Percentiles rank a stretch among this genome's conserved stretches.
phyloP scores from a whole-genome alignment of 2,888 invertebrate species.

The Thumatha senex region DNA sequence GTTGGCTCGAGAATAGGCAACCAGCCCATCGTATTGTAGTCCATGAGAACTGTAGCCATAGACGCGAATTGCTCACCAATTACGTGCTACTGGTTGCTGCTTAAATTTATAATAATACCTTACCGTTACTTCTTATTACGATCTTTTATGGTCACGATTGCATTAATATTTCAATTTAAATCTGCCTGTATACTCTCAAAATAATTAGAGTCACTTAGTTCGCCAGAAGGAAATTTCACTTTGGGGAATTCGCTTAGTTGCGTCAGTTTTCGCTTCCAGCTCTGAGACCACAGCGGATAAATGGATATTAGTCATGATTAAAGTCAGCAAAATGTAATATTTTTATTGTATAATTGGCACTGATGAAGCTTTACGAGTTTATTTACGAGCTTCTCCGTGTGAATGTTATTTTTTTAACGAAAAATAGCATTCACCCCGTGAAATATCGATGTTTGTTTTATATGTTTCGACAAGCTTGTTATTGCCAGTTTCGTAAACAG shows the following conservation, averaged over 20 bases:
- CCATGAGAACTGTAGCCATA: constrained; percentile 53
- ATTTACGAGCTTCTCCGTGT: constrained; percentile 64
- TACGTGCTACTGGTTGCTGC: constrained; percentile 33
- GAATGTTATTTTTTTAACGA: constrained; percentile 58
- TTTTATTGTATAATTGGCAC: no score
- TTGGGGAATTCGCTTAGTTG: constrained; percentile 31
- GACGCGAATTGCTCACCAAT: constrained; percentile 42
- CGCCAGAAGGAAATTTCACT: constrained; percentile 26
- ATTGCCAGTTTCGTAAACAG: constrained; percentile 59
- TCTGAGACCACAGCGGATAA: constrained; percentile 40
- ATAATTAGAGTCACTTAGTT: constrained; percentile 6
- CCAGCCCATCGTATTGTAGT: constrained; percentile 50
- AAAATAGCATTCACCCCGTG: constrained; percentile 54
- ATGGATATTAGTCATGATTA: constrained; percentile 68
- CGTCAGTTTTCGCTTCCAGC: constrained; percentile 36
- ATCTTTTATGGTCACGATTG: constrained; percentile 30
- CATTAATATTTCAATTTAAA: constrained; percentile 15
- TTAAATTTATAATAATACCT: constrained; percentile 41
- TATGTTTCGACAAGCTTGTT: constrained; percentile 54
- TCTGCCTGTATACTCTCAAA: constrained; percentile 13
- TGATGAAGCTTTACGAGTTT: constrained; percentile 63
- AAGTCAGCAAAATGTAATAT: constrained; percentile 66
- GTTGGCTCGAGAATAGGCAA: constrained; percentile 47
- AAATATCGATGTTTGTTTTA: constrained; percentile 63
- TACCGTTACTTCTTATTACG: constrained; percentile 46